Conservation (phyloP, 2,113 vertebrate species). For the Xiphias gladius region DNA sequence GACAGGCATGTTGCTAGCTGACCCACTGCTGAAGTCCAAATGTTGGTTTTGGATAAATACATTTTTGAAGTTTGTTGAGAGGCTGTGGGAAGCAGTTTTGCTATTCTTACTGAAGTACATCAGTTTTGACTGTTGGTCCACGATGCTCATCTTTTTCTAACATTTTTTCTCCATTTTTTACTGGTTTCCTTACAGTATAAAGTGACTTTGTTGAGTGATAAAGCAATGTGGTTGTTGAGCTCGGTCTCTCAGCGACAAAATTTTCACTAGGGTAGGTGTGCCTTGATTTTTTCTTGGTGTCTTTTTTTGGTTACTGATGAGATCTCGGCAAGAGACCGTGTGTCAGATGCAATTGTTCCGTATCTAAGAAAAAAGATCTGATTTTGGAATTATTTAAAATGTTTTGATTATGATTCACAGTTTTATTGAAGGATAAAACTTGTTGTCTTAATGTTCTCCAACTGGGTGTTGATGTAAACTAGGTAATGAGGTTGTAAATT, state of each 20-base stretch:
- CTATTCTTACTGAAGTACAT: conserved; percentile 39
- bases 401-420: conserved; percentile 23
- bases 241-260: neutral
- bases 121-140: conserved; percentile 23
- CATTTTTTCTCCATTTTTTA: conserved; percentile 15
- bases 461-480: conserved; percentile 18
- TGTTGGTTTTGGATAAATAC: conserved; percentile 17
- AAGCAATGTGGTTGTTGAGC: conserved; percentile 27
- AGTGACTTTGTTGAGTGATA: conserved; percentile 29
- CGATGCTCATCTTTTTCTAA: conserved; percentile 1
- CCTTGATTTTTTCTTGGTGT: conserved; percentile 14
- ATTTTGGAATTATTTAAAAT: conserved; percentile 30
- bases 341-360: conserved; percentile 6
- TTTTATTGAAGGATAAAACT: conserved; percentile 26
- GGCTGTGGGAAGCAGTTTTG: conserved; percentile 27
- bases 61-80: conserved; percentile 31
- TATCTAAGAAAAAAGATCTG: conserved; percentile 21
- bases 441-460: conserved; percentile 30
- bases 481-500: conserved; percentile 32
- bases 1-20: conserved; percentile 12
- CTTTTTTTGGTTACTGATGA: conserved; percentile 17
- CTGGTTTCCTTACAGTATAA: conserved; percentile 17
- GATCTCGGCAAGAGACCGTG: conserved; percentile 11
- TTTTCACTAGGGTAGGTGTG: conserved; percentile 14
- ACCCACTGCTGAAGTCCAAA: conserved; percentile 26